Evolutionary conservation across 1,140 invertebrate species (phyloP).

Genomic region (Leptinotarsa lineolata): DNA sequence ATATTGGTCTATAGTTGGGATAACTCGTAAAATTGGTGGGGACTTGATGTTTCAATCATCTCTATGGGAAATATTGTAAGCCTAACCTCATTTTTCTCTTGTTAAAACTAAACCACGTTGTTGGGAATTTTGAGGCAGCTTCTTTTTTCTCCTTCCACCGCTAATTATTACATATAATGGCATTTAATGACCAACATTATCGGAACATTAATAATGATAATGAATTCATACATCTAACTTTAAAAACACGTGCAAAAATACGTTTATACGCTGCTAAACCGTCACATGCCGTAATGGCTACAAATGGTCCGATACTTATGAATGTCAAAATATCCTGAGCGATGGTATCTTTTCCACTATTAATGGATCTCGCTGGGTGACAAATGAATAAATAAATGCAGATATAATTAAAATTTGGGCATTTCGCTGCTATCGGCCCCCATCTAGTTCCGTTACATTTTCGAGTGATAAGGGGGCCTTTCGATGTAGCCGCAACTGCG

Average conservation of each 20-base stretch:
- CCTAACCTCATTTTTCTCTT: too few species aligned
- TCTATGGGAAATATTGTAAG: too few species aligned
- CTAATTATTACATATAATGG: too few species aligned
- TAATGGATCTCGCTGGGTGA: constrained; percentile 19
- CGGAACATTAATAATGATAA: neutral
- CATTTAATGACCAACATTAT: neutral
- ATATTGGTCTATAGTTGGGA: too few species aligned
- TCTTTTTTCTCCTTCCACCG: too few species aligned
- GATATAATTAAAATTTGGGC: constrained; percentile 23
- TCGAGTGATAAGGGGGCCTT: constrained; percentile 5
- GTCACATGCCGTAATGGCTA: constrained; percentile 18
- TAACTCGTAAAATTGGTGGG: too few species aligned
- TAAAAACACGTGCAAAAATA: constrained; percentile 13
- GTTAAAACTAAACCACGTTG: too few species aligned
- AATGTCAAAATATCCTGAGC: constrained; percentile 4
- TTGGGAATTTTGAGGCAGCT: too few species aligned
- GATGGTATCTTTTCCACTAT: constrained; percentile 11
- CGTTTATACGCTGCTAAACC: neutral
- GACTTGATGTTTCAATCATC: too few species aligned
- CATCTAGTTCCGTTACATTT: constrained; percentile 19
- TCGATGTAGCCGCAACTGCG: neutral
- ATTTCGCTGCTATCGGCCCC: neutral
- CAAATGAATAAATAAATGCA: constrained; percentile 19
- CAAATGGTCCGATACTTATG: constrained; percentile 20
- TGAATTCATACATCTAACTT: neutral